phyloP scores from a whole-genome alignment of 2,888 invertebrate genomes.

The Antitype chi region DNA sequence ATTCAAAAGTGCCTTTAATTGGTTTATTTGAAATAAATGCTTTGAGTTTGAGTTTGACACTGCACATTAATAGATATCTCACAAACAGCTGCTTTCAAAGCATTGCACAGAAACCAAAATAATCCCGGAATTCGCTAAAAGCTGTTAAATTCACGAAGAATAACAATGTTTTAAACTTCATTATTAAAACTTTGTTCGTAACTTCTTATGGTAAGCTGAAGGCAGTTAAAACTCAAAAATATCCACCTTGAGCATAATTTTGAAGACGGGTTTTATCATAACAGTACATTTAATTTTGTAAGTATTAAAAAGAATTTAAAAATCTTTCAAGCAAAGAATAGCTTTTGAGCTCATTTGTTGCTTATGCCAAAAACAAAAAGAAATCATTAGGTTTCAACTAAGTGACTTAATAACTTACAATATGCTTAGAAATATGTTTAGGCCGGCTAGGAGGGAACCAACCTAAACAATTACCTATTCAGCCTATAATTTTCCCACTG shows the following conservation, averaged over 20 bases:
- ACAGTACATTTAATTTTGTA: constrained; percentile 6
- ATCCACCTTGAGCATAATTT: constrained; percentile 25
- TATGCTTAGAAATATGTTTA: background rate
- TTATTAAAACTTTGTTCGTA: constrained; percentile 33
- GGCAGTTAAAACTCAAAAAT: constrained; percentile 46
- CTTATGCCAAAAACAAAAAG: background rate
- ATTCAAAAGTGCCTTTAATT: too few species aligned
- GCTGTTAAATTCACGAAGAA: constrained; percentile 16
- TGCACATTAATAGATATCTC: background rate
- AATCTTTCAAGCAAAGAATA: background rate
- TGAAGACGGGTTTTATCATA: constrained; percentile 2
- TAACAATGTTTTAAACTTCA: constrained; percentile 17
- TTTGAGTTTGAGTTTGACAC: too few species aligned
- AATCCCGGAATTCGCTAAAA: background rate
- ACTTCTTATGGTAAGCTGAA: constrained; percentile 12
- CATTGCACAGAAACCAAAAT: background rate
- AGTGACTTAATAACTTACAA: background rate
- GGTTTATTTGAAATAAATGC: too few species aligned
- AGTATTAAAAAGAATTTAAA: background rate
- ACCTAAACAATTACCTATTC: too few species aligned
- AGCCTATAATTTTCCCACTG: too few species aligned
- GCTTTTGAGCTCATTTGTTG: too few species aligned
- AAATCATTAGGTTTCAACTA: background rate
- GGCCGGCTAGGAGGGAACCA: too few species aligned
- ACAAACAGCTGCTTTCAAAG: background rate